Evolutionary conservation across 2,888 invertebrate genomes (phyloP), one percentile per base, ranked within the genome.

Genomic region (Synergus japonicus): DNA sequence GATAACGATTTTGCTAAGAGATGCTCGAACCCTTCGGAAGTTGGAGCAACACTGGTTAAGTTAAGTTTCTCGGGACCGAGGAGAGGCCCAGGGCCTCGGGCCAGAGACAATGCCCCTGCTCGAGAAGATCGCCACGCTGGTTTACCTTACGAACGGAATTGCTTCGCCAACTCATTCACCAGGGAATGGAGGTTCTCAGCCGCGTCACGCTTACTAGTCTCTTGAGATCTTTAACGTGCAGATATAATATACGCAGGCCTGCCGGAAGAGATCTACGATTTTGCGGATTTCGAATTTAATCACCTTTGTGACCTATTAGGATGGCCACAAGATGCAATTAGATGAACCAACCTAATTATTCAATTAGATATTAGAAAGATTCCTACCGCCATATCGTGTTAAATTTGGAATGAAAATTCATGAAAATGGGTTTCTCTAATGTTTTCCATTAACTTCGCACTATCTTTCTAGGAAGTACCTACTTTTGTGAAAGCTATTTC

Each of bases 131-230:
- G 85, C 83, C 81, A 83, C 83, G 83, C 83, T 84, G 81, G 82
- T 82, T 83, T 84, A 82, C 83, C 81, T 84, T 82, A 81, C 83
- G 82, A 79, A 79, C 82, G 81, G 82, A 84, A 83, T 83, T 81
- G 80, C 85, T 81, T 79, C 81, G 80, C 73, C 85, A 81, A 84
- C 85, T 86, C 85, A 87, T 88, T 88, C 87, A 85, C 85, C 81
- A 79, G 81, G 82, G 83, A 79, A 80, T 80, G 83, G 80, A 81
- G 88, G 87, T 88, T 89, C 89, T 87, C 89, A 87, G 87, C 85
- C 86, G 85, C 86, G 87, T 89, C 84, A 84, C 82, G 84, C 85
- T 82, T 77, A 44, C 76, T 80, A 82, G 67, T 58, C 77, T 66
- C 37, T 65, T 76, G 79, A 83, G 82, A 83, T 81, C 60, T 80